Base-by-base conservation (phyloP, 2,888 invertebrate genomes). In the Trilocha varians region DNA sequence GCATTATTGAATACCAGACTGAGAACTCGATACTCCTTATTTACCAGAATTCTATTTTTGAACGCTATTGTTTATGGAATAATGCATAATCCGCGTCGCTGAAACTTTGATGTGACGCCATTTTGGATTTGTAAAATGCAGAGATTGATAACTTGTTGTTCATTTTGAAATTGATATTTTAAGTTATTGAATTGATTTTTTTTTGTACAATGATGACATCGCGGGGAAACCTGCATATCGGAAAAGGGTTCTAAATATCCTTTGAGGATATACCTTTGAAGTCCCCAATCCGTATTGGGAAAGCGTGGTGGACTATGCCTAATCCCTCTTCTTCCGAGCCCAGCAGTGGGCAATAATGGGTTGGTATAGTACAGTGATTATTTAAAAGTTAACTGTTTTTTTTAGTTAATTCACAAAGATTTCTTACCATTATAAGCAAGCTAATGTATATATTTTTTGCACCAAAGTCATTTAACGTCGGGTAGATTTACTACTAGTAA, bases 41-140 rank as follows among this genome's bases (percentile, higher is more conserved):
- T 74, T 75, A 70, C 71, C 66, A 56, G 63, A 48, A 59, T 61
- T 66, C 72, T 80, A 80, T 82, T 82, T 75, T 70, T 68, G 70
- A 64, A 59, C 61, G 48, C 57, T 71, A 73, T 76, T 78, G 79
- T 78, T 78, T 80, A 78, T 80, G 75, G 77, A 78, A 74, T 79
- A 76, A 82, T 80, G 70, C 57, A 55, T 46, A 49, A 53, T 53
- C 46, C 56, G 59, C 70, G 76, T 76, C 54, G 65, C 55, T 55
- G 62, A 55, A 25, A 11, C 11, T 25, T 25, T 25, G 25, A 32
- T 15, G 16, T 32, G 38, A 11, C 42, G 35, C 25, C 32, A 38
- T 38, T 32, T 15, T 13, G 15, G 9, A 32, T 25, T 25, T 13
- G 15, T 11, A 15, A 25, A 25, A 14, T 38, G 13, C 15, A 32